Base-by-base conservation (phyloP, 1,140 invertebrate species). In the Nephila pilipes region DNA sequence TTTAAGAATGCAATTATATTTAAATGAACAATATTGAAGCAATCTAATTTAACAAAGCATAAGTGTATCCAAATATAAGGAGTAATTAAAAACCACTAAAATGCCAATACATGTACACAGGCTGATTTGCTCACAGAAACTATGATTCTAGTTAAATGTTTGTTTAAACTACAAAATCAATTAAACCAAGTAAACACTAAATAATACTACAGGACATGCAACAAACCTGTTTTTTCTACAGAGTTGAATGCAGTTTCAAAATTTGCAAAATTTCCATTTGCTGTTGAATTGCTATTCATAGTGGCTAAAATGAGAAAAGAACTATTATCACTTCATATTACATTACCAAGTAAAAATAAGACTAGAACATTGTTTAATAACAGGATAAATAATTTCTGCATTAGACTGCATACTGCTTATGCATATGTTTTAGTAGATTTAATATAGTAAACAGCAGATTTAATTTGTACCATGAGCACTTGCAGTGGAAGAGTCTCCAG, bases 231-330 rank as follows among this genome's bases (percentile, higher is more conserved):
- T 90, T 93, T 93, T 88, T 93, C 92, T 36, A 89, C 75, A 46
- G 87, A 89, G 25, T 57, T 94, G 83, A 94, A 94, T 75, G 94
- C 94, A 92, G 38, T 94, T 65, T 95, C 95, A 93, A 95, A 95
- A 89, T 95, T 94, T 0, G 95, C 95, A 94, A 95, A 95, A 93
- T 95, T 95, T 63, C 94, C 94, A 94, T 94, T 94, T 55, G 94
- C 94, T 88, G 94, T 94, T 88, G 94, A 94, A 87, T 36, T 90
- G 93, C 92, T 92, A 87, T 32, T 94, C 22, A 25, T 60, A 36
- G 87, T 75, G 54, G 36, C 85, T 87, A 25, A 57, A 85, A 81
- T 79, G 10, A 91, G 65, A 93, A 55, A n/a, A 55, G 4, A 10
- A 25, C 14, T 18, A 55, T 81, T n/a, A 36, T n/a, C 4, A 81